Base-by-base conservation (phyloP, 2,797 vertebrate genomes). In the Rachycentron canadum region DNA sequence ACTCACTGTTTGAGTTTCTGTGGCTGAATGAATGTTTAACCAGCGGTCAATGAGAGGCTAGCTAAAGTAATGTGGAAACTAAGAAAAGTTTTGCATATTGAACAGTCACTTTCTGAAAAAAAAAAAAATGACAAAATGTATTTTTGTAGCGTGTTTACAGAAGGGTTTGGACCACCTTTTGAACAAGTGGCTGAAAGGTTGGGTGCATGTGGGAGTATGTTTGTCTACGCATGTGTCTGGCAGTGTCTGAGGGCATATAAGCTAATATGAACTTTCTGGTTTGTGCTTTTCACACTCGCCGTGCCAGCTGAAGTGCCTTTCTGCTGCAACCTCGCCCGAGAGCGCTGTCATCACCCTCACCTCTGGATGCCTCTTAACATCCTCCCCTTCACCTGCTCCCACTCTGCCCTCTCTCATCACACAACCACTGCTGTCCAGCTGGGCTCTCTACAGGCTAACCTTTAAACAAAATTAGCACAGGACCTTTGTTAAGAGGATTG, bases 281-380 rank as follows among this genome's bases (percentile, higher is more conserved):
- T 68, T 76, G 72, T 74, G 74, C 62, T 76, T 60, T 82, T 78
- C 69, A 17, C 56, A 64, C 82, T 78, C 59, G 55, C 13, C 32
- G 5, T 32, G 55, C 58, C 40, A 19, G 45, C 58, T 90, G 72
- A 86, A 92, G 91, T 76, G 85, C 69, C 71, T 76, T 77, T 82
- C 2, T 50, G 73, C 70, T 58, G 67, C 55, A 47, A 70, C 84
- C 57, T 45, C n/a, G 16, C 19, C 49, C 10, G 0, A 4, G 58
- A 87, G 79, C 53, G 84, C 85, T 57, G 76, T 68, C 77, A 58
- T 83, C 82, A 72, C 74, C 82, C 73, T 68, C 74, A 75, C 81
- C 86, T 70, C 67, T 13, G 61, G 38, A 47, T 40, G 25, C 83
- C 89, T 83, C 88, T 84, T 59, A 69, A 67, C 83, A 16, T 38